Percentiles rank a stretch among this genome's conserved stretches.
phyloP scores from a whole-genome alignment of 2,888 invertebrate genomes.

The Vesta saturnalis region DNA sequence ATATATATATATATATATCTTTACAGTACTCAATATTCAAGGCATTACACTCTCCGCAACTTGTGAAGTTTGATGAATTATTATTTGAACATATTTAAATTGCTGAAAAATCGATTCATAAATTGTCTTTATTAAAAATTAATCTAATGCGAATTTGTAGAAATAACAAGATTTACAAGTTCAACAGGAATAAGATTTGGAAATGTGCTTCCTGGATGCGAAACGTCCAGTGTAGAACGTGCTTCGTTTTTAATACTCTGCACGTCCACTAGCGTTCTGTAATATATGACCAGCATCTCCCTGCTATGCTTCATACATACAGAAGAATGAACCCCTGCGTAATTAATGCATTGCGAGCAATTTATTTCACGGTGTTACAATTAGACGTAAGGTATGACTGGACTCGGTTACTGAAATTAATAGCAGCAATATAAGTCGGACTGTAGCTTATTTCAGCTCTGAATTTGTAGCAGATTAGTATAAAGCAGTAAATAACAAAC shows the following conservation, averaged over 20 bases:
- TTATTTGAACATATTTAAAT: too few species aligned
- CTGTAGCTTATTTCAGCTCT: conserved; percentile 57
- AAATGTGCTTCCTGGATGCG: conserved; percentile 34
- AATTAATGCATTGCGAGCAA: conserved; percentile 60
- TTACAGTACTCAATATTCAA: background rate
- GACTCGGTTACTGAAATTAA: conserved; percentile 59
- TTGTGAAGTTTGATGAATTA: too few species aligned
- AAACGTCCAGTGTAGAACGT: conserved; percentile 59
- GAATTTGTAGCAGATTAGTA: conserved; percentile 45
- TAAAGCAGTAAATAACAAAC: conserved; percentile 34
- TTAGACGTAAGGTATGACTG: conserved; percentile 57
- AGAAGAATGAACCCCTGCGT: conserved; percentile 50
- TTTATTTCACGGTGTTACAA: conserved; percentile 60
- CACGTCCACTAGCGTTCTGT: conserved; percentile 55
- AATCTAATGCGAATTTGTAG: too few species aligned
- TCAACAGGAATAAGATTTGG: conserved; percentile 20
- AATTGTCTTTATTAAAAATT: too few species aligned
- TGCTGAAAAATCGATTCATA: too few species aligned
- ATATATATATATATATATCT: too few species aligned
- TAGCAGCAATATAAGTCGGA: conserved; percentile 62
- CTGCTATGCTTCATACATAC: conserved; percentile 55
- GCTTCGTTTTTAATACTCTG: conserved; percentile 64
- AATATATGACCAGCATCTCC: conserved; percentile 49
- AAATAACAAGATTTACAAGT: conserved; percentile 3
- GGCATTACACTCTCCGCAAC: background rate